These are phyloP conservation scores for Clitarchus hookeri DNA, from an alignment of 2,888 invertebrate species.

Conservation along the genomic window DNA sequence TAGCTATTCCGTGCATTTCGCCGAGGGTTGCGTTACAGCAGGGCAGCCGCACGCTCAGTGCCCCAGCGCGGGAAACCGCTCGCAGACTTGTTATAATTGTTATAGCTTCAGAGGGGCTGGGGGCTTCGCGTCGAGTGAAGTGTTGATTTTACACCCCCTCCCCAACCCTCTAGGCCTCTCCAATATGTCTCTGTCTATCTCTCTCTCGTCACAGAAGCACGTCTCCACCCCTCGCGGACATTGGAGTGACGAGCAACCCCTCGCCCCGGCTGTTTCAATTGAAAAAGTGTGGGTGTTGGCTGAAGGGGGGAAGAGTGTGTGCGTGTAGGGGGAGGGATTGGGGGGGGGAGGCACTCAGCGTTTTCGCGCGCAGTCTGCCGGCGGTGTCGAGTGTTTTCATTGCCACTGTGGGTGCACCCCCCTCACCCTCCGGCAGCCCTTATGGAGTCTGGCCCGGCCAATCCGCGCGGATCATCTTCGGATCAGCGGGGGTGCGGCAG, in stretches of 20 bases:
- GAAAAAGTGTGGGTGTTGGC: no score
- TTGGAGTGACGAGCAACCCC: no score
- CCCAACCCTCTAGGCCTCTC: background rate
- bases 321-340: background rate
- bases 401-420: background rate
- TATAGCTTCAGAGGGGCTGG: constrained; percentile 26
- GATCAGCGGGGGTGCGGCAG: background rate
- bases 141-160: constrained; percentile 36
- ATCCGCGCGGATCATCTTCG: constrained; percentile 8
- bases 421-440: background rate
- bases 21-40: no score
- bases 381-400: background rate
- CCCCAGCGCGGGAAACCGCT: no score
- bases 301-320: no score
- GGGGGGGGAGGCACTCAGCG: background rate
- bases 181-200: no score
- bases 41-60: no score
- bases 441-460: background rate
- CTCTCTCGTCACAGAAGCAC: no score
- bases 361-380: constrained; percentile 15
- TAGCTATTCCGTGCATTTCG: no score
- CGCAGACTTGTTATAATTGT: constrained; percentile 22
- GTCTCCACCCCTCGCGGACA: no score
- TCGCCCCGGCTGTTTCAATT: no score
- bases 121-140: constrained; percentile 16